Conservation (phyloP, 2,113 vertebrate genomes). For the Dendrocopos noguchii region DNA sequence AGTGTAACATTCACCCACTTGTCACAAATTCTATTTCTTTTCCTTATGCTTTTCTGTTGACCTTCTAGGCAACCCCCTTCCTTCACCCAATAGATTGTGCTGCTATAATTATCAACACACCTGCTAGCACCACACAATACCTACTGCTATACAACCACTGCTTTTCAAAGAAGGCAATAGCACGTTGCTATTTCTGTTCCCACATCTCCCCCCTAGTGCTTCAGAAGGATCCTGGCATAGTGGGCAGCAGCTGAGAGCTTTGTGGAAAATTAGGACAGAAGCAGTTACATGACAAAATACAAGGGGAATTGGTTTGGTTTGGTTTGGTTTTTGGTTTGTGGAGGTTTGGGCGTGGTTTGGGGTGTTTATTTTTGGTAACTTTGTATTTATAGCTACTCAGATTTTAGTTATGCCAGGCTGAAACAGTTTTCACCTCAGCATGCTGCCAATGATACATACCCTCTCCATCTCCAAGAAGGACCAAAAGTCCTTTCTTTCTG, state of each 20-base stretch:
- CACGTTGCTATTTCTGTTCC: neutral
- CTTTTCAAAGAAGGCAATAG: neutral
- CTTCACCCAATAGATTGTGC: neutral
- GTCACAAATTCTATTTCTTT: neutral
- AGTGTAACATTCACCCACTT: neutral
- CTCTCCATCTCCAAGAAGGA: conserved; percentile 1
- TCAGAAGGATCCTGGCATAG: neutral
- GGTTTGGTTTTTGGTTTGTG: too few species aligned
- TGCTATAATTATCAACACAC: neutral
- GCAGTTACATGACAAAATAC: neutral
- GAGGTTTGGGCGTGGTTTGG: too few species aligned
- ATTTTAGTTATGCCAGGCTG: neutral
- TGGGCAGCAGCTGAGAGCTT: conserved; percentile 7
- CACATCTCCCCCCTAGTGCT: neutral
- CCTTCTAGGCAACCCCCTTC: neutral
- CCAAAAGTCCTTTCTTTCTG: neutral
- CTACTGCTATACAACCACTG: neutral
- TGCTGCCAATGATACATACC: neutral
- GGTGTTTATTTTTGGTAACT: neutral
- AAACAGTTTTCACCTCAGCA: neutral
- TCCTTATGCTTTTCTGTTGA: neutral
- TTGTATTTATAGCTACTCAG: neutral
- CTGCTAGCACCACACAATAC: neutral
- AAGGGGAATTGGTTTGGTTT: neutral
- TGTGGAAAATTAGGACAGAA: neutral